Evolutionary conservation across 37 sponge, comb jelly and placozoan species (phyloP).

Genomic region (Mnemiopsis leidyi): DNA sequence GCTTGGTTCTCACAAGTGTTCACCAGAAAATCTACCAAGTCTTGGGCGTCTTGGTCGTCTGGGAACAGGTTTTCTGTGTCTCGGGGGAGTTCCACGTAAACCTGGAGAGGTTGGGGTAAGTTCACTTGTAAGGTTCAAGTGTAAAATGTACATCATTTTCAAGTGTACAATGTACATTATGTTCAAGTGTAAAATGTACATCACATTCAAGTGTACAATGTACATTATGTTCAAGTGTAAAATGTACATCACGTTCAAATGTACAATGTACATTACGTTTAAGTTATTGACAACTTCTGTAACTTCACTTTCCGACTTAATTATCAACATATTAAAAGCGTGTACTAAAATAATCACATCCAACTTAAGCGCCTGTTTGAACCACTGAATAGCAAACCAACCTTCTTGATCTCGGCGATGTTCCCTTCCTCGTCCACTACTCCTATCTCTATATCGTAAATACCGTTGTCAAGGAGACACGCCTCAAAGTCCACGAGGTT

Average conservation of each 20-base stretch:
- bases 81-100: constrained; percentile 49
- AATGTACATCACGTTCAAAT: not conserved
- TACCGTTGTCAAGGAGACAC: constrained; percentile 16
- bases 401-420: not conserved
- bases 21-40: not conserved
- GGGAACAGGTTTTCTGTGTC: constrained; percentile 14
- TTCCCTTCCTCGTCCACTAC: constrained; percentile 6
- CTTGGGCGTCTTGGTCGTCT: not conserved
- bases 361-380: too few relatives aligned
- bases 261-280: not conserved
- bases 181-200: not conserved
- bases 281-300: too few relatives aligned
- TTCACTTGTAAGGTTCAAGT: too few relatives aligned
- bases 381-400: too few relatives aligned
- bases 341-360: too few relatives aligned
- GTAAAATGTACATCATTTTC: not conserved
- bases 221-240: not conserved
- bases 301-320: too few relatives aligned
- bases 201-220: not conserved
- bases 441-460: not conserved
- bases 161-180: not conserved
- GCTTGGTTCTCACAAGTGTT: not conserved
- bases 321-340: too few relatives aligned
- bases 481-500: not conserved
- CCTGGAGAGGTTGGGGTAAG: constrained; percentile 24